Conservation (phyloP, 92 coral and sea anemone genomes). For the Epizoanthus stellaris region DNA sequence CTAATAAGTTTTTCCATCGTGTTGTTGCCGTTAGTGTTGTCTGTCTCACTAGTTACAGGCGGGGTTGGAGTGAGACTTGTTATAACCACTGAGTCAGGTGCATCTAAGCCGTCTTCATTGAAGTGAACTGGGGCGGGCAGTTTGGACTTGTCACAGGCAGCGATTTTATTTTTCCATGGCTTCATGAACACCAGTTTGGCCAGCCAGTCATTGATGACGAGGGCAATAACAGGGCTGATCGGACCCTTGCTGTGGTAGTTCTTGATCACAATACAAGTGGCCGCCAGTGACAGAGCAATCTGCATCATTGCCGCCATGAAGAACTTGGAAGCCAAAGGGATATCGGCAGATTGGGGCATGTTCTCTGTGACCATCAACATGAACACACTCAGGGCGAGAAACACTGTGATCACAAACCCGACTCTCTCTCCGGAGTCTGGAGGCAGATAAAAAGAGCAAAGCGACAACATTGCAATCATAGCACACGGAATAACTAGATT, state of each 20-base stretch:
- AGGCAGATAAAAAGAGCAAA: conserved; percentile 67
- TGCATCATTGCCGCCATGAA: conserved; percentile 61
- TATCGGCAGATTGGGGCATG: conserved; percentile 68
- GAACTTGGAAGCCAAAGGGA: conserved; percentile 72
- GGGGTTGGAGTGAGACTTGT: not conserved
- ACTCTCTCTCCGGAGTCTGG: conserved; percentile 73
- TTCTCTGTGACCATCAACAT: conserved; percentile 65
- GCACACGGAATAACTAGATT: conserved; percentile 62
- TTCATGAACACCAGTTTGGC: conserved; percentile 51
- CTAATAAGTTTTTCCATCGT: conserved; percentile 8
- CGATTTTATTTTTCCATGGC: not conserved
- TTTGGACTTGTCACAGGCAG: not conserved
- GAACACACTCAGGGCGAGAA: conserved; percentile 66
- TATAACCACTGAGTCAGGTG: not conserved
- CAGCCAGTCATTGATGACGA: conserved; percentile 55
- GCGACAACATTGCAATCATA: conserved; percentile 46
- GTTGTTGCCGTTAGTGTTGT: not conserved
- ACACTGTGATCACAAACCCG: conserved; percentile 63
- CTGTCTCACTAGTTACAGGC: not conserved
- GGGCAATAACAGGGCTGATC: conserved; percentile 35
- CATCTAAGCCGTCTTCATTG: too few relatives aligned
- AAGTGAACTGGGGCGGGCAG: too few relatives aligned
- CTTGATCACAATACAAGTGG: conserved; percentile 64
- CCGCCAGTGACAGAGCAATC: conserved; percentile 62
- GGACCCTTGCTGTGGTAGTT: conserved; percentile 52